These are phyloP conservation scores for Zoanthus sansibaricus DNA, from an alignment of 92 coral and sea anemone species.

Conservation along the genomic window DNA sequence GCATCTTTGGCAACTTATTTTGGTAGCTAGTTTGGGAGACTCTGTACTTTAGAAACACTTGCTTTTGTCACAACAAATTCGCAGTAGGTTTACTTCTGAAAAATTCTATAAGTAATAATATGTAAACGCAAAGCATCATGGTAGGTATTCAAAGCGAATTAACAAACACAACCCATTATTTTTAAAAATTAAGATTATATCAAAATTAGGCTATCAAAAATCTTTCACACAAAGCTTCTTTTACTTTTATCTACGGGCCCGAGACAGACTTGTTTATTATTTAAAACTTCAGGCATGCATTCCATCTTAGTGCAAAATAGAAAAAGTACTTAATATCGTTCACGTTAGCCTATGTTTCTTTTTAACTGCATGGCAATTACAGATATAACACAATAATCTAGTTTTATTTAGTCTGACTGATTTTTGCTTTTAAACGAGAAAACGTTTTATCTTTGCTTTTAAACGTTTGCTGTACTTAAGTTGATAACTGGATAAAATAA, in stretches of 20 bases:
- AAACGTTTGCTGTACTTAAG: not conserved
- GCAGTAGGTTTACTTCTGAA: too few species aligned
- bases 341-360: not conserved
- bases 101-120: too few species aligned
- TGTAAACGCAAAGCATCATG: too few species aligned
- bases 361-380: not conserved
- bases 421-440: slow-evolving; percentile 4
- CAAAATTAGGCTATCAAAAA: not conserved
- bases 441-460: not conserved
- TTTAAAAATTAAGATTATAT: not conserved
- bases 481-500: not conserved
- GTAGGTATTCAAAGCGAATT: not conserved
- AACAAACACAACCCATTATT: not conserved
- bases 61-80: too few species aligned
- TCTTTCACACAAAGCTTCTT: not conserved
- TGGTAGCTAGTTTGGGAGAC: too few species aligned
- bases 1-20: too few species aligned
- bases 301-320: not conserved
- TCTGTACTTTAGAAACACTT: too few species aligned
- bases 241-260: not conserved
- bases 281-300: not conserved
- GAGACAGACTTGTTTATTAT: not conserved
- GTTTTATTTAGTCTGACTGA: not conserved
- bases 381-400: not conserved
- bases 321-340: not conserved